Percentiles rank a stretch among this genome's conserved stretches.
Conservation (phyloP, 2,888 invertebrate genomes). For the Eupithecia vulgata region DNA sequence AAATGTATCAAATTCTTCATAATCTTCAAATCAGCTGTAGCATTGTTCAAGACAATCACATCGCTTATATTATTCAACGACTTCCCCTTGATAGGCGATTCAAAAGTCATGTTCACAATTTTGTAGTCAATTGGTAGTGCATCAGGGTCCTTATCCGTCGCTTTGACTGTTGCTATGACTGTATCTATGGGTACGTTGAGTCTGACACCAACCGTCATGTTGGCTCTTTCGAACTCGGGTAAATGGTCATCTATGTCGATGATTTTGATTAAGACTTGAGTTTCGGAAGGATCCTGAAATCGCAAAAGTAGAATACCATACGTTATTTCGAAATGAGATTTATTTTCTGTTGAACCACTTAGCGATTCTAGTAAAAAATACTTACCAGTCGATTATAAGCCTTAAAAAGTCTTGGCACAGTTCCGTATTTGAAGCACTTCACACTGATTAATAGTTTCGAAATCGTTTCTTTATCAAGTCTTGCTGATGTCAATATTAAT, state of each 20-base stretch:
- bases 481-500: slow-evolving; percentile 83
- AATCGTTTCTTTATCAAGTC: slow-evolving; percentile 86
- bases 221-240: slow-evolving; percentile 86
- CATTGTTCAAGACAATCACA: slow-evolving; percentile 86
- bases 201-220: slow-evolving; percentile 88
- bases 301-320: not conserved
- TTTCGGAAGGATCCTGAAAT: slow-evolving; percentile 87
- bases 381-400: slow-evolving; percentile 86
- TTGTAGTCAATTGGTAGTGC: slow-evolving; percentile 86
- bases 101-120: slow-evolving; percentile 85
- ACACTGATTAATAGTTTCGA: slow-evolving; percentile 85
- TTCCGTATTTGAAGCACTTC: slow-evolving; percentile 87
- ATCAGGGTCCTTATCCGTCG: slow-evolving; percentile 87
- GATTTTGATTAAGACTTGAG: slow-evolving; percentile 86
- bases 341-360: not conserved
- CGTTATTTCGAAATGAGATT: not conserved
- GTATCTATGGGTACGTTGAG: slow-evolving; percentile 90
- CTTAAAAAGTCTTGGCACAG: slow-evolving; percentile 71
- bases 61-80: slow-evolving; percentile 76
- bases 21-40: slow-evolving; percentile 89
- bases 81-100: slow-evolving; percentile 75
- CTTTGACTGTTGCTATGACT: slow-evolving; percentile 86
- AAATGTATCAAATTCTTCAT: slow-evolving; percentile 86
- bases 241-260: slow-evolving; percentile 90
- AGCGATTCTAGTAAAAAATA: slow-evolving; percentile 17